These are phyloP conservation scores for Rapana venosa DNA, from an alignment of 2,888 invertebrate species.

Conservation along the genomic window DNA sequence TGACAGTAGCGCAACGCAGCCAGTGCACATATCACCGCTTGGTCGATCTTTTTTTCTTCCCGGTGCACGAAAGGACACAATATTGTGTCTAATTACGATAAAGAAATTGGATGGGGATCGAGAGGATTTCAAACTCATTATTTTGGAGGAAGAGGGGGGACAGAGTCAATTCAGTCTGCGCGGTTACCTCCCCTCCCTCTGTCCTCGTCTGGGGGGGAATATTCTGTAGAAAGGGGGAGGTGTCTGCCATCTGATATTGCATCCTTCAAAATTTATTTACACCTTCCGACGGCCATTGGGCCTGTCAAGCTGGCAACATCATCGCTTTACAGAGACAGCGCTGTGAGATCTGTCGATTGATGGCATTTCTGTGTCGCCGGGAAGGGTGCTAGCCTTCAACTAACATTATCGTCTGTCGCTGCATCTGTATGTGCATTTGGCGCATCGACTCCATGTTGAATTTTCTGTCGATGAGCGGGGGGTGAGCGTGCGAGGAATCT, in stretches of 20 bases:
- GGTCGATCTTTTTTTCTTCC: no score
- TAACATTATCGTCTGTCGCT: conserved; percentile 25
- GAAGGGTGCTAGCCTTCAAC: not conserved
- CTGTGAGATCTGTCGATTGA: not conserved
- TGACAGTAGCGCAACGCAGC: no score
- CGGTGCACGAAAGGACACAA: no score
- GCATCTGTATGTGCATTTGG: conserved; percentile 38
- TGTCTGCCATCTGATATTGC: conserved; percentile 42
- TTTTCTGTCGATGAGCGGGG: conserved; percentile 43
- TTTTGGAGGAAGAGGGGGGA: not conserved
- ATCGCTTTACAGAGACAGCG: no score
- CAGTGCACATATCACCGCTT: no score
- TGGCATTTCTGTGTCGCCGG: not conserved
- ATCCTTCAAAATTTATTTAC: conserved; percentile 23
- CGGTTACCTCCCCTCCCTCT: conserved; percentile 43
- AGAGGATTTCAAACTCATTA: not conserved
- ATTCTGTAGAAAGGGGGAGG: conserved; percentile 41
- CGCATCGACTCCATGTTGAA: conserved; percentile 45
- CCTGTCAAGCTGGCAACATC: not conserved
- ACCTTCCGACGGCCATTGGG: not conserved
- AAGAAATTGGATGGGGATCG: no score
- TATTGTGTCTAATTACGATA: no score
- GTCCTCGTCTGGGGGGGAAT: conserved; percentile 42
- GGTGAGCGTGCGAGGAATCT: conserved; percentile 28
- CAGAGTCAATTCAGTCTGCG: not conserved